These are phyloP conservation scores for Mus pahari DNA, from an alignment of 2,113 vertebrate species.

Conservation along the genomic window DNA sequence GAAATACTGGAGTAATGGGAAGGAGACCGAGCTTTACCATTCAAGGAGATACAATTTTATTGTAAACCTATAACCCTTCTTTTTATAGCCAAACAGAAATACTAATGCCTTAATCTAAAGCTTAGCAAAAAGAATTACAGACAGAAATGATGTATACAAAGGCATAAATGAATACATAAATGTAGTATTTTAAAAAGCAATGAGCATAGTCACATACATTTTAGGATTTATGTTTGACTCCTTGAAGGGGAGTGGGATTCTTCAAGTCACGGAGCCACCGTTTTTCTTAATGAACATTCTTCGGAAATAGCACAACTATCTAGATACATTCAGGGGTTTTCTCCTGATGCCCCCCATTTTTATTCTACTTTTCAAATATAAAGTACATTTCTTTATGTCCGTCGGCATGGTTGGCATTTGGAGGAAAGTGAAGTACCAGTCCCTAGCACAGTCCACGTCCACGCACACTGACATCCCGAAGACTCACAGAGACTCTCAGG, in stretches of 20 bases:
- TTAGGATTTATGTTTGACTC: constrained; percentile 1
- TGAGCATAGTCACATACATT: background rate
- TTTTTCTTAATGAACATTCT: background rate
- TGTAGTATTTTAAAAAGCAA: background rate
- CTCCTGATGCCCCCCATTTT: background rate
- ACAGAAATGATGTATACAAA: background rate
- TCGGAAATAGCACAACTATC: background rate
- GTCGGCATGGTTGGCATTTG: background rate
- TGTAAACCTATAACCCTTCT: constrained; percentile 19
- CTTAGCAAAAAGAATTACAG: constrained; percentile 40
- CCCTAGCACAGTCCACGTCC: background rate
- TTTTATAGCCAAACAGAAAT: constrained; percentile 17
- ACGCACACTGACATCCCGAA: background rate
- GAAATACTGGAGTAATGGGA: background rate
- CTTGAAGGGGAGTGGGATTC: background rate
- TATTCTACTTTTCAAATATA: background rate
- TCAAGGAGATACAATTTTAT: background rate
- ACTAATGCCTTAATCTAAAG: constrained; percentile 8
- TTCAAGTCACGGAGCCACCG: background rate
- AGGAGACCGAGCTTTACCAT: constrained; percentile 42
- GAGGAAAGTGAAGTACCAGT: background rate
- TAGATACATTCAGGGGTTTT: background rate
- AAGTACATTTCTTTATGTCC: background rate
- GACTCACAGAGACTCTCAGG: background rate
- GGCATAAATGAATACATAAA: background rate